These are phyloP conservation scores for Drosophila nigrodunni DNA, from an alignment of 1,140 invertebrate genomes.

Conservation along the genomic window DNA sequence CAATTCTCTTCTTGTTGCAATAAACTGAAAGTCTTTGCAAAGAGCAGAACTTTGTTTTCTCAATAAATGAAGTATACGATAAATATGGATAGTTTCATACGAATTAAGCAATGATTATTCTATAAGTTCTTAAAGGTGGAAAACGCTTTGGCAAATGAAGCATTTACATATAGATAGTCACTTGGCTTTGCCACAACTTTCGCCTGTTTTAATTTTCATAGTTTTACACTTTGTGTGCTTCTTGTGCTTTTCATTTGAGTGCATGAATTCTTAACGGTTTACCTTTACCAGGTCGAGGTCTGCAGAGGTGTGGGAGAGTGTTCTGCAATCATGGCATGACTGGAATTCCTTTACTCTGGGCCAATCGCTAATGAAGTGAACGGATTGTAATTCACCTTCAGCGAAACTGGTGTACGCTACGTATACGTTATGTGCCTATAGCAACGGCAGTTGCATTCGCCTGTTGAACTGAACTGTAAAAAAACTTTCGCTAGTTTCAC, in stretches of 20 bases:
- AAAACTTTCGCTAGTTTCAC: constrained; percentile 7
- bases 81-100: constrained; percentile 1
- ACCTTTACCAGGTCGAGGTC: neutral
- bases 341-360: neutral
- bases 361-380: constrained; percentile 40
- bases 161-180: constrained; percentile 16
- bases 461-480: constrained; percentile 1
- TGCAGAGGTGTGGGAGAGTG: too few species aligned
- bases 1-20: neutral
- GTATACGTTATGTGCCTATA: constrained; percentile 31
- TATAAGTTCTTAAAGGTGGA: neutral
- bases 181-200: neutral
- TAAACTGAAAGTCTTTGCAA: constrained; percentile 1
- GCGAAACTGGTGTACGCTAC: neutral
- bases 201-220: constrained; percentile 7
- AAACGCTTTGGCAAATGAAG: neutral
- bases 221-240: neutral
- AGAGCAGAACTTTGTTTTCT: too few species aligned
- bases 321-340: constrained; percentile 3
- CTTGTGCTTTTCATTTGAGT: constrained; percentile 18
- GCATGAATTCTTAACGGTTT: constrained; percentile 50
- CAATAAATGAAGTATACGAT: neutral
- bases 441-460: constrained; percentile 3
- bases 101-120: neutral
- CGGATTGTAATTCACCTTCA: constrained; percentile 5